These are phyloP conservation scores for Xiphydria camelus DNA, from an alignment of 2,888 invertebrate species.

Conservation along the genomic window DNA sequence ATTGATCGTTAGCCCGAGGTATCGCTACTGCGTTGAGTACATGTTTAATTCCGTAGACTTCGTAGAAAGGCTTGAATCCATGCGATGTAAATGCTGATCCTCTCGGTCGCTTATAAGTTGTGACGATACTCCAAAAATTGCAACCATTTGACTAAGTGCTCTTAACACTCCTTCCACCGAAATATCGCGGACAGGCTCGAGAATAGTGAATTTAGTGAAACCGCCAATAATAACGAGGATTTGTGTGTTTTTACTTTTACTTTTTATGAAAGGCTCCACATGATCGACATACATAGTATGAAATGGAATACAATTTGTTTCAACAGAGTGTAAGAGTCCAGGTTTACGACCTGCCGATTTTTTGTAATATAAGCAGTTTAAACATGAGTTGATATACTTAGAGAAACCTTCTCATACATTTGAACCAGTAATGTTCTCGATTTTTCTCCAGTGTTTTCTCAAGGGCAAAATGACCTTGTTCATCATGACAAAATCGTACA, in stretches of 20 bases:
- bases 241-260: conserved; percentile 33
- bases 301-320: conserved; percentile 44
- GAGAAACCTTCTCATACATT: conserved; percentile 41
- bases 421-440: conserved; percentile 47
- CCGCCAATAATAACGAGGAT: conserved; percentile 43
- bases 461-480: no score
- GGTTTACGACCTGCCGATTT: conserved; percentile 25
- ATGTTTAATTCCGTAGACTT: conserved; percentile 26
- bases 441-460: no score
- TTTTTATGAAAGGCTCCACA: conserved; percentile 48
- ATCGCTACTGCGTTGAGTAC: no score
- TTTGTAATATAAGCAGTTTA: no score
- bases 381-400: conserved; percentile 46
- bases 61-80: conserved; percentile 40
- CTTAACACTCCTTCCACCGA: conserved; percentile 31
- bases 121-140: conserved; percentile 30
- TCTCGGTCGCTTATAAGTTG: conserved; percentile 34
- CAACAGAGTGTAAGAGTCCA: conserved; percentile 46
- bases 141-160: conserved; percentile 31
- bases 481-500: no score
- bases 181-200: conserved; percentile 35
- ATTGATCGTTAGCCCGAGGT: no score
- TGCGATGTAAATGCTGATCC: conserved; percentile 46
- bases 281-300: conserved; percentile 52
- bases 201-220: no score